phyloP scores from a whole-genome alignment of 1,140 invertebrate species.

The Eupristina koningsbergeri region DNA sequence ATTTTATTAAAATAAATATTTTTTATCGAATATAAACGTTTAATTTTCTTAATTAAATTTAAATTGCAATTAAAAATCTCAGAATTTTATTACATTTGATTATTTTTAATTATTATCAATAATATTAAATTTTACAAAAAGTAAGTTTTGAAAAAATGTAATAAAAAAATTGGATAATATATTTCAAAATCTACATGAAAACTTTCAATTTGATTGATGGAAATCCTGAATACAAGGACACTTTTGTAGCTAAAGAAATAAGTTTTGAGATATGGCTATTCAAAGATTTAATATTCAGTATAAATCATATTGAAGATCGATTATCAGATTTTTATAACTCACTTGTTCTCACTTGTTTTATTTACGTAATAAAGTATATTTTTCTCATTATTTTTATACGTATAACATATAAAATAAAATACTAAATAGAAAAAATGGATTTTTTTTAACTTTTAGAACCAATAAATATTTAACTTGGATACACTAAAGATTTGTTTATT shows the following conservation, averaged over 20 bases:
- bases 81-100: background rate
- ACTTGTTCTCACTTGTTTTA: background rate
- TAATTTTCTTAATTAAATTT: background rate
- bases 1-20: no score
- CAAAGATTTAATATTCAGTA: background rate
- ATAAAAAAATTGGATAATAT: background rate
- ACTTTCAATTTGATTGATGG: background rate
- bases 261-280: background rate
- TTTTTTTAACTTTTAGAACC: background rate
- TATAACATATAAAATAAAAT: background rate
- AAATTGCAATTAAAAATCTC: background rate
- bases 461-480: background rate
- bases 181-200: background rate
- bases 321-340: slow-evolving; percentile 2
- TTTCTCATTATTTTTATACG: background rate
- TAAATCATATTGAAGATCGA: background rate
- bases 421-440: background rate
- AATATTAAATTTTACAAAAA: background rate
- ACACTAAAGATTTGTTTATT: background rate
- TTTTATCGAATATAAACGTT: no score
- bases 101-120: no score
- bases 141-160: no score
- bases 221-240: background rate
- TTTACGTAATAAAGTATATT: background rate
- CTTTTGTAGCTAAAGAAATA: background rate